These are phyloP conservation scores for Ginglymostoma cirratum DNA, from an alignment of 2,113 vertebrate genomes.

Conservation along the genomic window DNA sequence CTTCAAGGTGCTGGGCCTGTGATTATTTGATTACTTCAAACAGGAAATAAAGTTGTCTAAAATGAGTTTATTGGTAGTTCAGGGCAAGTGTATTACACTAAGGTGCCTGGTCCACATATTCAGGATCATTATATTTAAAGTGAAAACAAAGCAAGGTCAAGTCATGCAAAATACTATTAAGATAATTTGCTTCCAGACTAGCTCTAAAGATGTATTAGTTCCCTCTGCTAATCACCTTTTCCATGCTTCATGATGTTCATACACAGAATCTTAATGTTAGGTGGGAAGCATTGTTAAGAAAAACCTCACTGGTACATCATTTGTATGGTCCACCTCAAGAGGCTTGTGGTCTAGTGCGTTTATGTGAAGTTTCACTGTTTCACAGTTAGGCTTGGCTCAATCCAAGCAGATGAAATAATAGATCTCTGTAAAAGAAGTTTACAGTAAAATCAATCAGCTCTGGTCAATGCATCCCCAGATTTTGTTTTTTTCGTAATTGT, in stretches of 20 bases:
- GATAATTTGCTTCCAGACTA: background rate
- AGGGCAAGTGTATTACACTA: background rate
- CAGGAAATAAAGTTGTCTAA: background rate
- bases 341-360: background rate
- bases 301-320: background rate
- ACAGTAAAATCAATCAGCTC: background rate
- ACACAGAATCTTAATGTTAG: background rate
- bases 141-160: background rate
- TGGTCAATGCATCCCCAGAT: background rate
- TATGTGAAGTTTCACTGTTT: background rate
- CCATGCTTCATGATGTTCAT: background rate
- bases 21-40: background rate
- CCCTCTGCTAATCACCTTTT: background rate
- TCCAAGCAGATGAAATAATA: background rate
- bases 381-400: background rate
- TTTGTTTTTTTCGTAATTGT: too few relatives aligned
- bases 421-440: background rate
- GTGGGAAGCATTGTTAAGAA: background rate
- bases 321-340: background rate
- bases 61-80: background rate
- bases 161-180: background rate
- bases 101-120: background rate
- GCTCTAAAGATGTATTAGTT: background rate
- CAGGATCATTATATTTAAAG: background rate
- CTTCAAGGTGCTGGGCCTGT: background rate